Base-by-base conservation (phyloP, 2,888 invertebrate genomes). In the Netelia fuscicornis region DNA sequence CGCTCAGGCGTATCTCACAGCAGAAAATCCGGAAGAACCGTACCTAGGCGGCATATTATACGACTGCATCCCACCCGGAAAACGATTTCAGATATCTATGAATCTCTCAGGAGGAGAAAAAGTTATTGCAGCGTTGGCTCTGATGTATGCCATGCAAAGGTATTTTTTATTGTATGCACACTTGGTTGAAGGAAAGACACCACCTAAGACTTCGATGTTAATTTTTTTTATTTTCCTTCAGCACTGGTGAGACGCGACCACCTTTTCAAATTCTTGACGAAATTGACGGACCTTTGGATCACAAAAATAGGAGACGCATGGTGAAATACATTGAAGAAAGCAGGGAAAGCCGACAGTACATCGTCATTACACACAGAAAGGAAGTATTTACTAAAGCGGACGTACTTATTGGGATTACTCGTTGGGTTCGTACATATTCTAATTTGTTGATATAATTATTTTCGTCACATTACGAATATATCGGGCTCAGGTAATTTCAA, bases 201-300 rank as follows among this genome's bases (percentile, higher is more conserved):
- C 13, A 71, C 17, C 37, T 10, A 64, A 52, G n/a, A 64, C n/a
- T 3, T n/a, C 13, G 5, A 37, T 20, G 10, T 2, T 1, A 2
- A 67, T 30, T 67, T 76, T 9, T 54, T 71, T 60, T 68, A 30
- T 76, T 44, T 81, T n/a, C 17, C 54, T 56, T 65, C 79, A 81
- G 30, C 79, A 98, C 98, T 91, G 97, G 96, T 94, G 97, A 99
- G 93, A 44, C n/a, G 17, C 98, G 99, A 37, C 98, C 99, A 17
- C 99, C 99, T 10, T 99, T 99, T 95, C 98, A 99, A 94, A 97
- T 99, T 42, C 95, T 99, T 90, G 99, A 99, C 95, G 99, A 99
- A 95, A 98, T 99, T 86, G 99, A 99, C 95, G 99, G 99, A 54
- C 99, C 99, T 77, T 95, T 99, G 85, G 99, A 99, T 95, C 44